Conservation (phyloP, 2,888 invertebrate species). For the Lutraria lutraria region DNA sequence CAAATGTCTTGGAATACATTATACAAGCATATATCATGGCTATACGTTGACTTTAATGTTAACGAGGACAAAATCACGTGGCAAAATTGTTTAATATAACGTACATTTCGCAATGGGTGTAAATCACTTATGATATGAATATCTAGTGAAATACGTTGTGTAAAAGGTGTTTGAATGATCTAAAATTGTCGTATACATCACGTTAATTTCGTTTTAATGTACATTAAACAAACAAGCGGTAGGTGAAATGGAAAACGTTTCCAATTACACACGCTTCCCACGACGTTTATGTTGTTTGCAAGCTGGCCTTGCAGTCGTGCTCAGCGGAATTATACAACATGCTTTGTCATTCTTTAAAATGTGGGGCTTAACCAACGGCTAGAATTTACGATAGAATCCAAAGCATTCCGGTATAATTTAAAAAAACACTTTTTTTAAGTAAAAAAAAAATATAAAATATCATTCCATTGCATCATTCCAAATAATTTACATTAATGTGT, state of each 20-base stretch:
- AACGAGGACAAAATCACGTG: constrained; percentile 11
- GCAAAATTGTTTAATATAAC: constrained; percentile 9
- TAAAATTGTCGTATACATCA: constrained; percentile 60
- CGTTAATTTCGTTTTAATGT: constrained; percentile 68
- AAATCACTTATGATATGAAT: constrained; percentile 53
- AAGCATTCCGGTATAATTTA: too few species aligned
- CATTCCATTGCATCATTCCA: too few species aligned
- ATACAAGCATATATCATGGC: neutral
- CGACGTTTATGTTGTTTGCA: constrained; percentile 30
- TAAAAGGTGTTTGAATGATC: constrained; percentile 48
- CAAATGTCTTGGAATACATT: neutral
- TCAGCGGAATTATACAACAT: neutral
- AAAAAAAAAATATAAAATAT: too few species aligned
- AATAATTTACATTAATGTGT: too few species aligned
- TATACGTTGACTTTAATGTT: neutral
- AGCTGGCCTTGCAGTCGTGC: neutral
- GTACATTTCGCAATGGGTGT: constrained; percentile 12
- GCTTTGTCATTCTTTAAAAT: neutral
- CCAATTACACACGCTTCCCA: constrained; percentile 53
- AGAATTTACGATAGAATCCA: too few species aligned
- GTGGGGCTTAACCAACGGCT: too few species aligned
- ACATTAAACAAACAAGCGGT: constrained; percentile 64
- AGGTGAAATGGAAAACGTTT: constrained; percentile 58
- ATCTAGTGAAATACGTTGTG: constrained; percentile 29
- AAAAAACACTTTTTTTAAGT: too few species aligned